phyloP scores from a whole-genome alignment of 2,797 vertebrate species.

The Melanotaenia boesemani region DNA sequence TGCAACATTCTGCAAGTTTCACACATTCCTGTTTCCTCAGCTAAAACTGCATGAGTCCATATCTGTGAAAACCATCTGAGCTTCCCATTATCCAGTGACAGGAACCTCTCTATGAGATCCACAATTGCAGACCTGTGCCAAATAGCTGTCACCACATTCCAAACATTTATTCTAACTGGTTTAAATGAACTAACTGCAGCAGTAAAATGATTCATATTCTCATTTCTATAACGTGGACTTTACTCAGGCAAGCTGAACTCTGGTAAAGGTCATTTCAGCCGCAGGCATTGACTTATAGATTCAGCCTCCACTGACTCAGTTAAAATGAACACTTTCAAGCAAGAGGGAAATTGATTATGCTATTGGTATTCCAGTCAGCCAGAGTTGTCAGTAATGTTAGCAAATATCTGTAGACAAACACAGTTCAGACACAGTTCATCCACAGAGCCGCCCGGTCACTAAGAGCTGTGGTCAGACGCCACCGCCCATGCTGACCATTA shows the following conservation, averaged over 20 bases:
- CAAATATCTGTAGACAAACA: background rate
- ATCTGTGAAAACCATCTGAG: constrained; percentile 59
- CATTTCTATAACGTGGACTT: background rate
- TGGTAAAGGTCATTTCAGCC: too few relatives aligned
- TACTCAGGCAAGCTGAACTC: background rate
- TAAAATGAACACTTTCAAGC: background rate
- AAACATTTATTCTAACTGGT: constrained; percentile 38
- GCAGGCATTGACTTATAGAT: background rate
- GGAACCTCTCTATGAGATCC: constrained; percentile 38
- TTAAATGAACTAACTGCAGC: constrained; percentile 12
- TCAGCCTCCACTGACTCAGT: background rate
- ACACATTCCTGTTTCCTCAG: constrained; percentile 62
- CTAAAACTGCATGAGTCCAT: constrained; percentile 46
- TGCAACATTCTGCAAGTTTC: constrained; percentile 58
- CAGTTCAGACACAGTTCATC: background rate
- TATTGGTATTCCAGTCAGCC: background rate
- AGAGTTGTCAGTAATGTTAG: background rate
- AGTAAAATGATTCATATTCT: background rate
- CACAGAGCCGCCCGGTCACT: too few relatives aligned
- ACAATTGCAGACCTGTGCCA: constrained; percentile 60
- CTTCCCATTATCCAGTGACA: constrained; percentile 52
- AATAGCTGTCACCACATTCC: constrained; percentile 53
- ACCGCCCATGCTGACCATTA: too few relatives aligned
- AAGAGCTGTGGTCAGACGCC: too few relatives aligned
- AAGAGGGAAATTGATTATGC: background rate